Conservation (phyloP, 1,140 invertebrate genomes). For the Lepidurus couesii region DNA sequence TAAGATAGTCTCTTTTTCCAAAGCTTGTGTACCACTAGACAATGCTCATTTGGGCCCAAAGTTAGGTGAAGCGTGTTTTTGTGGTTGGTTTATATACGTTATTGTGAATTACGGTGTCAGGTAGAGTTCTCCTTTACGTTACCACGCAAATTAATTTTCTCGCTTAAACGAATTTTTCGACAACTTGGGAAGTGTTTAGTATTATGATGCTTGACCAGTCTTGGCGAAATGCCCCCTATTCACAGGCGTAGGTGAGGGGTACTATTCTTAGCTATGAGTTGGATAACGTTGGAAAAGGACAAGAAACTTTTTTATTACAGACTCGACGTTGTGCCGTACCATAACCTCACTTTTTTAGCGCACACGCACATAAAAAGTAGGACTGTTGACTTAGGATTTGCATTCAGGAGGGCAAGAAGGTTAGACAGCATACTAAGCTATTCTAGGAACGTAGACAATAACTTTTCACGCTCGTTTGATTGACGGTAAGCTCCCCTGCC, state of each 20-base stretch:
- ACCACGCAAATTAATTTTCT: no score
- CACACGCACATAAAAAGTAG: neutral
- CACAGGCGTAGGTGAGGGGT: conserved; percentile 2
- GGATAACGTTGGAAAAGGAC: conserved; percentile 5
- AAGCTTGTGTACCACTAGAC: neutral
- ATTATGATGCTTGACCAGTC: neutral
- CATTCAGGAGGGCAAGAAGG: neutral
- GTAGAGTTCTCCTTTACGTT: neutral
- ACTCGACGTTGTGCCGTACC: no score
- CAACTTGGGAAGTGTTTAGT: neutral
- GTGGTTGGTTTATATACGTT: neutral
- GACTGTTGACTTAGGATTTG: neutral
- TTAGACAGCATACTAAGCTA: neutral
- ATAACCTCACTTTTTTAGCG: no score
- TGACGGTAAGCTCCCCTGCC: neutral
- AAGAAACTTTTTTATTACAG: neutral
- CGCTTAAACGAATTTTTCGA: no score
- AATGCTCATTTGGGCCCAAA: neutral
- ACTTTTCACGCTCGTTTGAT: conserved; percentile 2
- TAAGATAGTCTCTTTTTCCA: neutral
- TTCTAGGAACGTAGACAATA: conserved; percentile 9
- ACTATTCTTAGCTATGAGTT: conserved; percentile 14
- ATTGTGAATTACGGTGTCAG: neutral
- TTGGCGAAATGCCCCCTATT: conserved; percentile 7
- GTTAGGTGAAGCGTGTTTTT: neutral